These are phyloP conservation scores for Germaria angustata DNA, from an alignment of 2,888 invertebrate genomes.

Conservation along the genomic window DNA sequence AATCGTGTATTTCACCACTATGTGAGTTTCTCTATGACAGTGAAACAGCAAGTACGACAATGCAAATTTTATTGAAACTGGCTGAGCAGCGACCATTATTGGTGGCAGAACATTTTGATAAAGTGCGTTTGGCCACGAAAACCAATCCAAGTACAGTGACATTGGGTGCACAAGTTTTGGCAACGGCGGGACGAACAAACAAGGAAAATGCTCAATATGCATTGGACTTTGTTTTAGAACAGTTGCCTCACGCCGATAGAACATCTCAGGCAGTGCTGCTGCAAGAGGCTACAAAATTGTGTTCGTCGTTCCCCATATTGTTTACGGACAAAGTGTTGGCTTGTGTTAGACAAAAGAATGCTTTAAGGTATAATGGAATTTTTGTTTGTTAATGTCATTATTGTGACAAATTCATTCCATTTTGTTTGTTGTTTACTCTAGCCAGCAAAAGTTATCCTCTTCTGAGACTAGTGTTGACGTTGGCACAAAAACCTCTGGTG, in stretches of 20 bases:
- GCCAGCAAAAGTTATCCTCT: conserved; percentile 76
- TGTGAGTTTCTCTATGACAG: conserved; percentile 86
- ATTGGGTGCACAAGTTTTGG: conserved; percentile 86
- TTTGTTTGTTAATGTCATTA: neutral
- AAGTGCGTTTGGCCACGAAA: conserved; percentile 85
- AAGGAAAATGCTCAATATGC: conserved; percentile 91
- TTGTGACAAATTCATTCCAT: neutral
- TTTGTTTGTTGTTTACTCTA: conserved; percentile 51
- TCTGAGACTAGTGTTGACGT: conserved; percentile 80
- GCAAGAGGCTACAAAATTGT: conserved; percentile 89
- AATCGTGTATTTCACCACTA: conserved; percentile 90
- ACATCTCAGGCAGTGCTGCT: conserved; percentile 87
- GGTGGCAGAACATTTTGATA: conserved; percentile 86
- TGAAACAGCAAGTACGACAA: conserved; percentile 83
- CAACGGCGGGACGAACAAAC: conserved; percentile 86
- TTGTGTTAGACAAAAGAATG: conserved; percentile 85
- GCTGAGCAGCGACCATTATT: conserved; percentile 86
- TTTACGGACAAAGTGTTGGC: conserved; percentile 89
- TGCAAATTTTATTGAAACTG: conserved; percentile 88
- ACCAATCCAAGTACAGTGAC: conserved; percentile 84
- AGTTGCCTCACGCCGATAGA: conserved; percentile 86
- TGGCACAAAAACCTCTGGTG: conserved; percentile 86
- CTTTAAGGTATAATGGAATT: conserved; percentile 75
- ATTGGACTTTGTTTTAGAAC: conserved; percentile 89
- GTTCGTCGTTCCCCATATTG: conserved; percentile 89